These are phyloP conservation scores for Etheostoma spectabile DNA, from an alignment of 2,113 vertebrate genomes.

Conservation along the genomic window DNA sequence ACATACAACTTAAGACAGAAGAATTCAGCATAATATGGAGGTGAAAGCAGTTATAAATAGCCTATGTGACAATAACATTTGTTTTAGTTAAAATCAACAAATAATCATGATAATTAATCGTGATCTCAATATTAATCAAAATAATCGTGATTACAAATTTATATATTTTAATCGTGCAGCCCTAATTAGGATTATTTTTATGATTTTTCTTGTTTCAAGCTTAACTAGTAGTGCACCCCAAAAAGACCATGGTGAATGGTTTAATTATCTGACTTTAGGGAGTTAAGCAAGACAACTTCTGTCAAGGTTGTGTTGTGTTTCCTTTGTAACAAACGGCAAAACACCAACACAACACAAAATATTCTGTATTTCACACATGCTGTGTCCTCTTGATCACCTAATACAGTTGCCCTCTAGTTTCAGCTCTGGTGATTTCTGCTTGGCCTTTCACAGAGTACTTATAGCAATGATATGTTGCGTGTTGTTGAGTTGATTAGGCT, in stretches of 20 bases:
- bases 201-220: neutral
- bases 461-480: neutral
- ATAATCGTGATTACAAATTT: too few species aligned
- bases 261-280: neutral
- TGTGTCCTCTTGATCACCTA: neutral
- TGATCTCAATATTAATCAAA: too few species aligned
- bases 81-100: too few species aligned
- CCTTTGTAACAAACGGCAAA: neutral
- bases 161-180: too few species aligned
- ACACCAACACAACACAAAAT: neutral
- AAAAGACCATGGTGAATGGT: neutral
- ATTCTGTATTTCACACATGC: neutral
- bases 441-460: neutral
- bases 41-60: too few species aligned
- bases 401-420: neutral
- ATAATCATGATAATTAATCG: too few species aligned
- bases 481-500: neutral
- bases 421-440: neutral
- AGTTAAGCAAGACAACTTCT: neutral
- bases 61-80: too few species aligned
- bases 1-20: too few species aligned
- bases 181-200: too few species aligned
- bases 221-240: neutral
- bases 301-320: neutral
- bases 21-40: too few species aligned